Evolutionary conservation across 2,113 vertebrate genomes (phyloP).

Genomic region (Balaenoptera acutorostrata): DNA sequence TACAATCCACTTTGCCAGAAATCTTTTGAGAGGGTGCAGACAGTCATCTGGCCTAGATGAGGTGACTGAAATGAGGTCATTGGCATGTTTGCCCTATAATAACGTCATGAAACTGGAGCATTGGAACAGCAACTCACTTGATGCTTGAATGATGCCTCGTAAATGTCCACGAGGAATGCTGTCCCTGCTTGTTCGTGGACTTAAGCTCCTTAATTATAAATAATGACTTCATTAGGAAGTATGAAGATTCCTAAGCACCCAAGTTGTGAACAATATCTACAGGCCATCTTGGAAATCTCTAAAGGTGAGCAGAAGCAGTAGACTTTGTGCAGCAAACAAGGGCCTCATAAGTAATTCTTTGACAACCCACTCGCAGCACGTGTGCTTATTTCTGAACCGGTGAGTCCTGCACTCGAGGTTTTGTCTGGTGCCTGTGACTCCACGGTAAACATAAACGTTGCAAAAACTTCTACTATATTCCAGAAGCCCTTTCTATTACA

Average conservation of each 20-base stretch:
- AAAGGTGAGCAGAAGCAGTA: no score
- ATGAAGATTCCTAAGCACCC: background rate
- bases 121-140: background rate
- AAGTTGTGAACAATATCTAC: background rate
- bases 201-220: background rate
- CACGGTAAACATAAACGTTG: background rate
- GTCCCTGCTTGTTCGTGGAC: background rate
- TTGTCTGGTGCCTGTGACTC: background rate
- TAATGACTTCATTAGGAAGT: background rate
- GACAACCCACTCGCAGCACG: rapidly evolving
- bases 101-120: background rate
- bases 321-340: background rate
- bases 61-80: background rate
- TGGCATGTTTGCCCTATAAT: background rate
- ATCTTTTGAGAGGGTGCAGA: background rate
- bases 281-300: background rate
- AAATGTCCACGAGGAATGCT: background rate
- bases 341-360: background rate
- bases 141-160: background rate
- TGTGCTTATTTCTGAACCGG: background rate
- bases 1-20: background rate
- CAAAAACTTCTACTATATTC: background rate
- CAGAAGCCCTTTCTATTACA: background rate
- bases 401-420: rapidly evolving
- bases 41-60: background rate